Conservation (phyloP, 2,113 vertebrate species). For the Amblyornis subalaris region DNA sequence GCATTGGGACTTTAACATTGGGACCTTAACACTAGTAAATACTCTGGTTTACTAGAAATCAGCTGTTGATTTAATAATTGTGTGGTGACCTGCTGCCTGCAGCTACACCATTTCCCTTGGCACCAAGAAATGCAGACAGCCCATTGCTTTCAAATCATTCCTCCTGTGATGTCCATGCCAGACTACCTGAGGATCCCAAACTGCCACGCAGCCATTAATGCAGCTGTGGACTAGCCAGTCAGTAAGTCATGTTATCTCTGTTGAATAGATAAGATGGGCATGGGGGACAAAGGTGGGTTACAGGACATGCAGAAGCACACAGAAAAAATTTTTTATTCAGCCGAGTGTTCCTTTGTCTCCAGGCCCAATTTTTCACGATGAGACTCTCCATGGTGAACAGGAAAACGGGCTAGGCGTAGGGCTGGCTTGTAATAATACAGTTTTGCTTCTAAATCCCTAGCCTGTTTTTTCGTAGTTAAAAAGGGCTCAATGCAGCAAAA, state of each 20-base stretch:
- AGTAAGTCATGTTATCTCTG: neutral
- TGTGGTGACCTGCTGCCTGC: neutral
- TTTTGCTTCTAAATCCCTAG: neutral
- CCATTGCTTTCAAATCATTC: neutral
- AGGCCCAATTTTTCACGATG: accelerated
- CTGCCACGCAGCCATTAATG: neutral
- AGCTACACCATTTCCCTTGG: neutral
- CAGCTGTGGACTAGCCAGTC: neutral
- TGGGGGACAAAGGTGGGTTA: neutral
- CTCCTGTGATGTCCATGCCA: neutral
- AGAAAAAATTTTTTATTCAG: neutral
- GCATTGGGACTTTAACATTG: neutral
- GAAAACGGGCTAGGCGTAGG: neutral
- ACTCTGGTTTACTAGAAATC: neutral
- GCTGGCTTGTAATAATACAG: neutral
- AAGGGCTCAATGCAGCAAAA: neutral
- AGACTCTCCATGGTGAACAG: neutral
- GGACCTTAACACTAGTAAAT: neutral
- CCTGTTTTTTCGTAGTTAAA: neutral
- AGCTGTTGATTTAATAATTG: neutral
- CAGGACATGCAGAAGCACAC: neutral
- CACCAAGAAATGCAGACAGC: neutral
- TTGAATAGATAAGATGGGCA: neutral
- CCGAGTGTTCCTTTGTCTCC: neutral
- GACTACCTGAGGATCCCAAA: neutral